Conservation (phyloP, 2,113 vertebrate genomes). For the Calidris pugnax region DNA sequence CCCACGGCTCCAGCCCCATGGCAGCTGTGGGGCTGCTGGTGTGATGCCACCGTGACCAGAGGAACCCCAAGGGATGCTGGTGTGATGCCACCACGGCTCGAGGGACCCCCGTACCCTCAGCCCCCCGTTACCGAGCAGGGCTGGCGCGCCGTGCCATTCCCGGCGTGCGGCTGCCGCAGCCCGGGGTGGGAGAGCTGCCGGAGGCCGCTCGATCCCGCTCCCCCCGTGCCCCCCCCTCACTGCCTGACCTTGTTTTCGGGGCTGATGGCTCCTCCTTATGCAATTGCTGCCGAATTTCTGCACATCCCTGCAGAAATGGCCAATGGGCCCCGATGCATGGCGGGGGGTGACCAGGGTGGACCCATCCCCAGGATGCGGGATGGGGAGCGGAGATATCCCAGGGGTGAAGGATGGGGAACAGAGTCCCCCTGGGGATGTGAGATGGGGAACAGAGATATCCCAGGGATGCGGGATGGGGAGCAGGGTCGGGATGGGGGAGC, state of each 20-base stretch:
- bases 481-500: no score
- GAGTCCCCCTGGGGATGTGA: no score
- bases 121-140: fast-evolving
- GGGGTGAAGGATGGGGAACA: no score
- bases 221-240: no score
- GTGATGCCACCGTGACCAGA: fast-evolving
- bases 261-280: neutral
- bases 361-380: neutral
- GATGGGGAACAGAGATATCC: no score
- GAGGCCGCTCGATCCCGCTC: neutral
- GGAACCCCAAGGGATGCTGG: neutral
- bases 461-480: no score
- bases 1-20: neutral
- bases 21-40: neutral
- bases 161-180: neutral
- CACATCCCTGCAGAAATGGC: neutral
- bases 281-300: neutral
- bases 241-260: neutral
- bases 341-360: neutral
- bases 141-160: fast-evolving
- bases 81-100: fast-evolving
- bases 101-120: neutral
- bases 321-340: neutral
- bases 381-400: no score
- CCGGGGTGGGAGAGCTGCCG: neutral